Evolutionary conservation across 2,888 invertebrate species (phyloP), one percentile per base, ranked within the genome.

Genomic region (Euspilapteryx auroguttella): DNA sequence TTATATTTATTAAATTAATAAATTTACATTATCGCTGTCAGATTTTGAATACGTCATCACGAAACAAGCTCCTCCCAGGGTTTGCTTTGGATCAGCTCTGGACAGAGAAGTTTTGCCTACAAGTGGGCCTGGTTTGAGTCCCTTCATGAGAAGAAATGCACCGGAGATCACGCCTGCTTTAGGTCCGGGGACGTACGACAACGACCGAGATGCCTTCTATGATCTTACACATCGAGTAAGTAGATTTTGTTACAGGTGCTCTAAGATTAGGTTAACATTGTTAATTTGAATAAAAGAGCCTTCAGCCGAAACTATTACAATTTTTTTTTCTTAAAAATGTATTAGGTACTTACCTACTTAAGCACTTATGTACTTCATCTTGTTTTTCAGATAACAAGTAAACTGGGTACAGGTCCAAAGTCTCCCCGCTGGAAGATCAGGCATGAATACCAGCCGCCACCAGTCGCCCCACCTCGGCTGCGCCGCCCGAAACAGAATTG

Each of bases 21-120:
- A 12, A 12, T 11, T 11, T 2, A 3, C 14, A 24, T 34, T 30
- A 27, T 32, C 29, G 27, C 38, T 30, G 31, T 17, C 41, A 80
- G 80, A 75, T 46, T 80, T 80, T 34, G 66, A 76, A 37, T 80
- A 80, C 47, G 68, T 79, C n/a, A 73, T 80, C 22, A 78, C 68
- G 25, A 64, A 77, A 33, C 64, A 73, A 23, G 39, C 42, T 7
- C 50, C 53, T 10, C 65, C 78, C 0, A 59, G 49, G 2, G 52
- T 80, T 33, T 79, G 78, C 28, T 81, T 81, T 36, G 78, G 79
- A 1, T 68, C 77, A 0, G 53, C 59, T 1, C 39, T 79, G 32
- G 44, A 56, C 1, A 62, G 80, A 3, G 71, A 71, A 24, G 61
- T 62, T 2, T 38, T 80, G 29, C 79, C 80, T 0, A 39, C 40